Conservation (phyloP, 2,113 vertebrate genomes). For the Psittacula cyanocephala region DNA sequence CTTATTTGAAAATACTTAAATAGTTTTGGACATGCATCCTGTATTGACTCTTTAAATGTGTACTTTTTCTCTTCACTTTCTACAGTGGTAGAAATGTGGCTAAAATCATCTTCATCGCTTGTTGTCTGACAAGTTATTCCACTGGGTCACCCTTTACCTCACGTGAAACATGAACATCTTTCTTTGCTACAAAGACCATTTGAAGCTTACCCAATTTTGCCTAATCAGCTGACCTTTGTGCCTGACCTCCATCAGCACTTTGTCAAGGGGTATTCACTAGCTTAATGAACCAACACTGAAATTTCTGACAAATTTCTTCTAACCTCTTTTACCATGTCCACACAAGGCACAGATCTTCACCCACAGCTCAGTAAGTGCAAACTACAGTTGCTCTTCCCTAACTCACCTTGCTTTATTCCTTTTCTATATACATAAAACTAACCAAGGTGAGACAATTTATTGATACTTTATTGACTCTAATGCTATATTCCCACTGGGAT, state of each 20-base stretch:
- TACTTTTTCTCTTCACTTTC: background rate
- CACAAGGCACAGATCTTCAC: background rate
- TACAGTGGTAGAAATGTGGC: background rate
- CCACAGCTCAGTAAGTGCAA: background rate
- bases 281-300: background rate
- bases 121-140: background rate
- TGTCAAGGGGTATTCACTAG: background rate
- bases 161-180: background rate
- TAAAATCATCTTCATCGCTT: background rate
- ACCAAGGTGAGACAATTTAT: background rate
- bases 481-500: background rate
- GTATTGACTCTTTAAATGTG: background rate
- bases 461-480: background rate
- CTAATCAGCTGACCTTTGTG: background rate
- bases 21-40: background rate
- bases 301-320: background rate
- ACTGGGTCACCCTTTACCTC: background rate
- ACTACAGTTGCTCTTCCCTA: background rate
- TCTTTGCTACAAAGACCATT: background rate
- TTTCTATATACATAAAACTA: background rate
- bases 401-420: background rate
- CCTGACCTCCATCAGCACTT: background rate
- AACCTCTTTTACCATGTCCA: background rate
- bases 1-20: background rate
- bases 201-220: background rate